These are phyloP conservation scores for Balaenoptera acutorostrata DNA, from an alignment of 2,113 vertebrate species.

Conservation along the genomic window DNA sequence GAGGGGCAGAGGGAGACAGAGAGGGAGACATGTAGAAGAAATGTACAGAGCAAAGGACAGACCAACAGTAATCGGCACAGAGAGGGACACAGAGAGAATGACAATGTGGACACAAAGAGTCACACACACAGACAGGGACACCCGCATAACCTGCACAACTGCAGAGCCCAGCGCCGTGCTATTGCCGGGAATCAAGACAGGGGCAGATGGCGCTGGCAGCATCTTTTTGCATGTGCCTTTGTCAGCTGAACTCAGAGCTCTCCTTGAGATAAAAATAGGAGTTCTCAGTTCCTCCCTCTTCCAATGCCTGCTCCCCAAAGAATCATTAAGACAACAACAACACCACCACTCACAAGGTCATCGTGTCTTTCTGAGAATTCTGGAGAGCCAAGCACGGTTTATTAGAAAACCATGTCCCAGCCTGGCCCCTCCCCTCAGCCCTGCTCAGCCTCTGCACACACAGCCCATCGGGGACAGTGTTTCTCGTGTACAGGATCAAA, in stretches of 20 bases:
- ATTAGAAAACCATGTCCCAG: neutral
- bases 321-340: neutral
- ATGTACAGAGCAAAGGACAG: too few relatives aligned
- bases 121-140: neutral
- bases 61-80: neutral
- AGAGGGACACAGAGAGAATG: neutral
- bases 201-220: neutral
- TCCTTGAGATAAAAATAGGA: neutral
- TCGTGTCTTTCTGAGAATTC: neutral
- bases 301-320: neutral
- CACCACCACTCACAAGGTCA: slow-evolving; percentile 19
- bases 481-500: neutral
- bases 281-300: neutral
- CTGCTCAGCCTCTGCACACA: neutral
- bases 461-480: neutral
- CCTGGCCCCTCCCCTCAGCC: neutral
- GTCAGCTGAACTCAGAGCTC: neutral
- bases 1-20: neutral
- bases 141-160: accelerated
- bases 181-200: neutral
- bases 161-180: accelerated
- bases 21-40: too few relatives aligned
- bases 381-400: neutral
- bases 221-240: neutral
- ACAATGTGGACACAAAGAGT: accelerated